Conservation (phyloP, 2,113 vertebrate species). For the Nicator chloris region DNA sequence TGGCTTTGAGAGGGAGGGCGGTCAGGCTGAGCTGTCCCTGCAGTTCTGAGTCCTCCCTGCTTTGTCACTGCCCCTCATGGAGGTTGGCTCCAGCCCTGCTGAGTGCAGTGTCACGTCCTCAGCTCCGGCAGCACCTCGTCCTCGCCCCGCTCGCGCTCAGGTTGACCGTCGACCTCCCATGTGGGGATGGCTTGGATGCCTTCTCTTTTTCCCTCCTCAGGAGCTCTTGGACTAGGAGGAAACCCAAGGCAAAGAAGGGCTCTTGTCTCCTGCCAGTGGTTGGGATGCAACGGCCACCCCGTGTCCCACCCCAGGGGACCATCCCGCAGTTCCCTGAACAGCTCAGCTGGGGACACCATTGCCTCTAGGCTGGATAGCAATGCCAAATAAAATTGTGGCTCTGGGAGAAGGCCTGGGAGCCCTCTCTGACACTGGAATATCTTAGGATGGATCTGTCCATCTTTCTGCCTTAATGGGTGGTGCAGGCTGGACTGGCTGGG, state of each 20-base stretch:
- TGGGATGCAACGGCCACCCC: rapidly evolving
- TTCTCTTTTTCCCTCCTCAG: neutral
- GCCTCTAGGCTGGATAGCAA: rapidly evolving
- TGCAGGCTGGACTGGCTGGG: rapidly evolving
- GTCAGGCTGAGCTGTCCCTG: neutral
- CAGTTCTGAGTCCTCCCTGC: neutral
- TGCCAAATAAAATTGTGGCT: neutral
- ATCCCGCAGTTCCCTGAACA: neutral
- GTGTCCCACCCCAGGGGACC: neutral
- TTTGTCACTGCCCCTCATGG: neutral
- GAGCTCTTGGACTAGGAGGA: conserved; percentile 57
- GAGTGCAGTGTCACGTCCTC: neutral
- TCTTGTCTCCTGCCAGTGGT: neutral
- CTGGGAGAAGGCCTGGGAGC: neutral
- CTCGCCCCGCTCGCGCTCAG: rapidly evolving
- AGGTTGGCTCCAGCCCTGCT: neutral
- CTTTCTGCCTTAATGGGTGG: neutral
- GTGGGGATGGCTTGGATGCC: rapidly evolving
- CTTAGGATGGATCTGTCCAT: neutral
- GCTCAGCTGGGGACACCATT: neutral
- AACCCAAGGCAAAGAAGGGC: neutral
- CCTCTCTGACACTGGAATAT: neutral
- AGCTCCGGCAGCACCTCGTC: conserved; percentile 13
- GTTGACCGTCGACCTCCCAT: rapidly evolving
- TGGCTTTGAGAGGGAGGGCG: rapidly evolving